Evolutionary conservation across 1,140 invertebrate genomes (phyloP).

Genomic region (Bombus vancouverensis): DNA sequence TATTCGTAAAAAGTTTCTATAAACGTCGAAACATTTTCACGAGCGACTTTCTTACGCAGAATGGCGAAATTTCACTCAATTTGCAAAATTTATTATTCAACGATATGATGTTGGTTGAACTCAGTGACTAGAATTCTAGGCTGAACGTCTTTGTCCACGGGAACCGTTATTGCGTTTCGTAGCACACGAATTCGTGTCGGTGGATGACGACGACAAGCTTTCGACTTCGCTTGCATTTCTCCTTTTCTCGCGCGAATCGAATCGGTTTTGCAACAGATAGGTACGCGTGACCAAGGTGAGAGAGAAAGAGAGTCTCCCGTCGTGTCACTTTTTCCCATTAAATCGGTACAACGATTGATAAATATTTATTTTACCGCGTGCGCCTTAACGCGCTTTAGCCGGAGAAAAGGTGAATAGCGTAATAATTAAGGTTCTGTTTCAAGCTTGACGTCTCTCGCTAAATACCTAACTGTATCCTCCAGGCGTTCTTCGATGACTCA

Average conservation of each 20-base stretch:
- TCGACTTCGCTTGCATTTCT: slow-evolving; percentile 21
- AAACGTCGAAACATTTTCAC: not conserved
- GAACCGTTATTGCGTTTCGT: slow-evolving; percentile 28
- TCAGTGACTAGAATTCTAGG: slow-evolving; percentile 1
- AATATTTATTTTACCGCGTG: slow-evolving; percentile 57
- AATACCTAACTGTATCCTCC: not conserved
- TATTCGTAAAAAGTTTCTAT: not conserved
- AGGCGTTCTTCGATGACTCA: not conserved
- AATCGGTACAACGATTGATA: slow-evolving; percentile 57
- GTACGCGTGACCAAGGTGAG: not conserved
- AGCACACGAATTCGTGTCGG: not conserved
- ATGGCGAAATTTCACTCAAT: not conserved
- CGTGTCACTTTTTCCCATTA: slow-evolving; percentile 43
- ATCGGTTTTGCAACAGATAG: not conserved
- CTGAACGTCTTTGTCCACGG: not conserved
- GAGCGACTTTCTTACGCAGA: not conserved
- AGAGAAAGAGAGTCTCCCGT: slow-evolving; percentile 34
- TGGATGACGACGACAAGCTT: not conserved
- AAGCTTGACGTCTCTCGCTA: slow-evolving; percentile 17
- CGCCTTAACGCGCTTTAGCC: too few species aligned
- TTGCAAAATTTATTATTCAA: not conserved
- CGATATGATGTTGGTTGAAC: not conserved
- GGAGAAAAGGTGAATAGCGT: not conserved
- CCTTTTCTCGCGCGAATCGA: not conserved
- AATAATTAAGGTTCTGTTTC: slow-evolving; percentile 18